phyloP scores from a whole-genome alignment of 2,113 vertebrate genomes.

The Pycnonotus jocosus region DNA sequence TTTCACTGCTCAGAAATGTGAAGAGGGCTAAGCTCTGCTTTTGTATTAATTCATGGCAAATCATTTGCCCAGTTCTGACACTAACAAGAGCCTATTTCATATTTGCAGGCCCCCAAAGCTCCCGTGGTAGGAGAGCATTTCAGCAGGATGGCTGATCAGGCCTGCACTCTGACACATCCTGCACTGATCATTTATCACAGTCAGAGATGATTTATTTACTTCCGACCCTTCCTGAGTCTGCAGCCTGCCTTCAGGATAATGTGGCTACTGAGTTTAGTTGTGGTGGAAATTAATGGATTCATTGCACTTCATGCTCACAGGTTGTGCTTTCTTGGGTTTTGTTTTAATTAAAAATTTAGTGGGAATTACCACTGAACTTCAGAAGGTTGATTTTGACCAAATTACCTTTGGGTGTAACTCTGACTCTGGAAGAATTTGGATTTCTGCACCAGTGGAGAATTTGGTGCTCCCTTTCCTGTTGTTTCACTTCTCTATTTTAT shows the following conservation, averaged over 20 bases:
- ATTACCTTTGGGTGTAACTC: neutral
- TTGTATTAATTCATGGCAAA: conserved; percentile 31
- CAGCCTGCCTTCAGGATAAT: conserved; percentile 1
- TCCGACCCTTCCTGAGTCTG: conserved; percentile 18
- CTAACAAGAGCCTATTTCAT: conserved; percentile 41
- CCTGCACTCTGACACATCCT: conserved; percentile 23
- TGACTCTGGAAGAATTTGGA: neutral
- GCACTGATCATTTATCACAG: conserved; percentile 46
- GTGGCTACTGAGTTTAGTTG: neutral
- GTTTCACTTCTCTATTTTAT: neutral
- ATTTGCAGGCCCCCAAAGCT: conserved; percentile 30
- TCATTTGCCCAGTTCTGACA: conserved; percentile 21
- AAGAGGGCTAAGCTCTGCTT: neutral
- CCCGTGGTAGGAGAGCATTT: conserved; percentile 22
- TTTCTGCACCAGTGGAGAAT: neutral
- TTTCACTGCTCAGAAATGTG: neutral
- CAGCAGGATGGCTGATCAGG: neutral
- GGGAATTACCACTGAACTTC: neutral
- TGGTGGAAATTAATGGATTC: conserved; percentile 22
- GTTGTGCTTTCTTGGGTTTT: neutral
- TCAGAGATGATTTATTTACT: conserved; percentile 59
- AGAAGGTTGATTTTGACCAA: neutral
- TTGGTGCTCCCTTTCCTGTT: neutral
- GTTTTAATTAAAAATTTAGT: neutral
- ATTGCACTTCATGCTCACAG: neutral